A percentile compares a stretch with the other conserved stretches of the same genome.
These are phyloP conservation scores for Pogonocherus hispidulus DNA, from an alignment of 2,888 invertebrate species.

Conservation along the genomic window DNA sequence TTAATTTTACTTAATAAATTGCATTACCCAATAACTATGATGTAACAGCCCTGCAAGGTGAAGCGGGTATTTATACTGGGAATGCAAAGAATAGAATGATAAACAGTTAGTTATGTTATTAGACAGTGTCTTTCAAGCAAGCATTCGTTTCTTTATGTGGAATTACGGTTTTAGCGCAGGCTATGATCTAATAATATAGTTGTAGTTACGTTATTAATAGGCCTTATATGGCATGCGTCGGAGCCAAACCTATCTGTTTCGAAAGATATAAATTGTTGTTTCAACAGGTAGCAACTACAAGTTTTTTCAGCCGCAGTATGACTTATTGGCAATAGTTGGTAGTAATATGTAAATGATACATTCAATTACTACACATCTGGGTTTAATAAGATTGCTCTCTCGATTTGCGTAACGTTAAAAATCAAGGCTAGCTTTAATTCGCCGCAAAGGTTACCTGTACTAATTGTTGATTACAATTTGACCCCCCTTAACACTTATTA, in stretches of 20 bases:
- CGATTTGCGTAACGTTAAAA: slow-evolving; percentile 1
- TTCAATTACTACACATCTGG: slow-evolving; percentile 5
- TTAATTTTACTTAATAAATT: slow-evolving; percentile 50
- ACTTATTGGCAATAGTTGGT: slow-evolving; percentile 25
- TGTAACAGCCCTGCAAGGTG: slow-evolving; percentile 50
- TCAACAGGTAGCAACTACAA: slow-evolving; percentile 43
- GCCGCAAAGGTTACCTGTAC: neutral
- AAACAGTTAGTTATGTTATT: slow-evolving; percentile 17
- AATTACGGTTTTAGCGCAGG: slow-evolving; percentile 35
- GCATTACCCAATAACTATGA: slow-evolving; percentile 55
- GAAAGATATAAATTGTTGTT: slow-evolving; percentile 44
- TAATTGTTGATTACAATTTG: neutral
- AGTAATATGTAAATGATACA: slow-evolving; percentile 22
- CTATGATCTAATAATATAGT: slow-evolving; percentile 50
- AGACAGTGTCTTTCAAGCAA: slow-evolving; percentile 2
- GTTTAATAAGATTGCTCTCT: neutral
- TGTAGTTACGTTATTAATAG: slow-evolving; percentile 44
- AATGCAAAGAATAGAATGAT: slow-evolving; percentile 19
- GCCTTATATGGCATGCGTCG: slow-evolving; percentile 47
- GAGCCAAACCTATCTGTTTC: slow-evolving; percentile 48
- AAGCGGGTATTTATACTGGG: slow-evolving; percentile 37
- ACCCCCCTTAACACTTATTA: neutral
- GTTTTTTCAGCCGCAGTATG: slow-evolving; percentile 25
- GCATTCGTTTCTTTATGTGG: slow-evolving; percentile 6
- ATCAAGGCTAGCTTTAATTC: neutral